phyloP scores from a whole-genome alignment of 2,888 invertebrate species.

The Smittia sp. region DNA sequence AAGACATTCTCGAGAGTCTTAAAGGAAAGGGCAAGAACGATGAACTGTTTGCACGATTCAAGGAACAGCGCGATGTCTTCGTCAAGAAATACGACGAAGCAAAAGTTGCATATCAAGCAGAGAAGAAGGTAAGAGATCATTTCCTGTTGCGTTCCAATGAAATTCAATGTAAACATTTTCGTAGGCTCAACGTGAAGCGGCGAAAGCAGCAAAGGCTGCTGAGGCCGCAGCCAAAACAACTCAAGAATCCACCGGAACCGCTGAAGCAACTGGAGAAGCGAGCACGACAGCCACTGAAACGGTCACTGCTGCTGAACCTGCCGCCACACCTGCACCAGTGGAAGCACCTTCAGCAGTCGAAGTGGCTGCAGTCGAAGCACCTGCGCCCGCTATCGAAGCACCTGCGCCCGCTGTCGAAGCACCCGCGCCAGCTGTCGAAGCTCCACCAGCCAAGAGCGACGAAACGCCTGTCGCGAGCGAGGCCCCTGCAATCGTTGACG shows the following conservation, averaged over 20 bases:
- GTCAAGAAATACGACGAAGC: slow-evolving; percentile 58
- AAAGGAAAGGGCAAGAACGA: slow-evolving; percentile 54
- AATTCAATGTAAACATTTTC: not conserved
- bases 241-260: not conserved
- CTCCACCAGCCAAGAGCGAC: no score
- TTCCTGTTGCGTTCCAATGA: not conserved
- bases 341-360: not conserved
- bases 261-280: not conserved
- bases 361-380: not conserved
- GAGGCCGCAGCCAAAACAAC: slow-evolving; percentile 1
- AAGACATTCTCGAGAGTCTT: slow-evolving; percentile 56
- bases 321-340: not conserved
- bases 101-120: slow-evolving; percentile 24
- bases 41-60: slow-evolving; percentile 58
- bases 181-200: slow-evolving; percentile 33
- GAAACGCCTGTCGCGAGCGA: not conserved
- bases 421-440: no score
- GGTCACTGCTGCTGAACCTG: no score
- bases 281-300: not conserved
- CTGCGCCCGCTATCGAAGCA: not conserved
- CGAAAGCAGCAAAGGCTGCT: slow-evolving; percentile 25
- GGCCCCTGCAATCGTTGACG: not conserved
- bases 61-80: slow-evolving; percentile 60
- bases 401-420: not conserved
- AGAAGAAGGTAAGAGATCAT: slow-evolving; percentile 27